phyloP scores from a whole-genome alignment of 2,113 vertebrate species.

The Alethe castanea region DNA sequence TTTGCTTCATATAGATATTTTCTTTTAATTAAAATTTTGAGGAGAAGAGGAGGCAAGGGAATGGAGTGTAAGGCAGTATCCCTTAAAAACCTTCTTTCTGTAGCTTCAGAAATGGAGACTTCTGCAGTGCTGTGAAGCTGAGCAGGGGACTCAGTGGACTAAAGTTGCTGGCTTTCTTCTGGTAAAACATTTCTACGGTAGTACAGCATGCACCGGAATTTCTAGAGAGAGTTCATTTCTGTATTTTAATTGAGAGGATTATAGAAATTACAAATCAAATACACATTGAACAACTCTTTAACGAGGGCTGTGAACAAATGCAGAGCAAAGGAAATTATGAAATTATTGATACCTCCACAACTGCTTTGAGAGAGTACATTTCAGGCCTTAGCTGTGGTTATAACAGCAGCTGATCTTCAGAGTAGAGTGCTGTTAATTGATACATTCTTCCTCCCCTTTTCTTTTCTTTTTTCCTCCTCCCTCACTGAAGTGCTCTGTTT shows the following conservation, averaged over 20 bases:
- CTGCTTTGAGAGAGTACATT: neutral
- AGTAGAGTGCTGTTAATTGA: neutral
- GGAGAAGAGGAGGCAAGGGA: neutral
- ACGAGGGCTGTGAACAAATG: neutral
- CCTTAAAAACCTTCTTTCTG: neutral
- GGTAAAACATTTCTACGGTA: neutral
- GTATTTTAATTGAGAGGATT: neutral
- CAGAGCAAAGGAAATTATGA: neutral
- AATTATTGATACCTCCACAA: neutral
- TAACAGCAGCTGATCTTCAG: neutral
- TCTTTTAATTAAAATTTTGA: neutral
- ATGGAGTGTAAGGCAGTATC: neutral
- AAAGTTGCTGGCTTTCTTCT: neutral
- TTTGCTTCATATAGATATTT: neutral
- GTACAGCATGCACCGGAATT: neutral
- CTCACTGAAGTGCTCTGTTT: neutral
- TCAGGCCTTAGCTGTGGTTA: neutral
- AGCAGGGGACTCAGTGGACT: neutral
- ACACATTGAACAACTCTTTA: neutral
- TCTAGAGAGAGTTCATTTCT: neutral
- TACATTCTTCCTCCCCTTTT: neutral
- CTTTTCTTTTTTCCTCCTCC: rapidly evolving
- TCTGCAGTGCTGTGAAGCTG: neutral
- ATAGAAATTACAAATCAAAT: neutral
- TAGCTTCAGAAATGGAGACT: neutral